Evolutionary conservation across 2,888 invertebrate species (phyloP).

Genomic region (Archips xylosteana): DNA sequence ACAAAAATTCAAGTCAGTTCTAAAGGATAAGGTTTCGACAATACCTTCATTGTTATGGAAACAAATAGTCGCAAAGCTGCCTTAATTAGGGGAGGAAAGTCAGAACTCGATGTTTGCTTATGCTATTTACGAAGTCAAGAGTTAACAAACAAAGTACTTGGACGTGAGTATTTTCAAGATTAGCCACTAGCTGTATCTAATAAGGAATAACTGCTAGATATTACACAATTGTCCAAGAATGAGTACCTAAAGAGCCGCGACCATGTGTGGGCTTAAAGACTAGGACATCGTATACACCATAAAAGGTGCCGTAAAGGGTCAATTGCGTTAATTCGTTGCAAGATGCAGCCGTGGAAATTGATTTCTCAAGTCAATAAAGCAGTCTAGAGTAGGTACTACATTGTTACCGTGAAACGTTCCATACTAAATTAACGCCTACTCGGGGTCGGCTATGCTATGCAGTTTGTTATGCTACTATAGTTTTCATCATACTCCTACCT

Average conservation of each 20-base stretch:
- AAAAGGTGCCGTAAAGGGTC: slow-evolving; percentile 61
- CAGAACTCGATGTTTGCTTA: slow-evolving; percentile 18
- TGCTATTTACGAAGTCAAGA: slow-evolving; percentile 12
- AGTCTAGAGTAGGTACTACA: slow-evolving; percentile 37
- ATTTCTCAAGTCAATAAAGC: slow-evolving; percentile 49
- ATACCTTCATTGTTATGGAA: slow-evolving; percentile 26
- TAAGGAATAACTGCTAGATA: slow-evolving; percentile 13
- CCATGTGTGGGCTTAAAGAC: slow-evolving; percentile 38
- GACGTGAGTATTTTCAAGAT: slow-evolving; percentile 21
- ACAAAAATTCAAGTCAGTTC: slow-evolving; percentile 24
- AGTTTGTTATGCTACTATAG: background rate
- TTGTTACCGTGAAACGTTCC: slow-evolving; percentile 35
- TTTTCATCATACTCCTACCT: slow-evolving; percentile 20
- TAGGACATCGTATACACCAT: slow-evolving; percentile 51
- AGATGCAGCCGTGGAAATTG: slow-evolving; percentile 46
- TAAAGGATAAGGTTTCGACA: slow-evolving; percentile 6
- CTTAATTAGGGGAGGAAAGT: slow-evolving; percentile 20
- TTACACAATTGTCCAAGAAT: slow-evolving; percentile 33
- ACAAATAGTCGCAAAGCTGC: slow-evolving; percentile 25
- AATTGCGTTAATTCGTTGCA: slow-evolving; percentile 53
- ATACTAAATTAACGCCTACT: slow-evolving; percentile 16
- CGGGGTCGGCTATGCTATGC: background rate
- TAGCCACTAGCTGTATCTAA: slow-evolving; percentile 21
- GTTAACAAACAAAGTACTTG: slow-evolving; percentile 29
- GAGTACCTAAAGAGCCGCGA: slow-evolving; percentile 27